Percentiles rank a stretch among this genome's conserved stretches.
Evolutionary conservation across 2,888 invertebrate species (phyloP).

Genomic region (Zaprionus bogoriensis): DNA sequence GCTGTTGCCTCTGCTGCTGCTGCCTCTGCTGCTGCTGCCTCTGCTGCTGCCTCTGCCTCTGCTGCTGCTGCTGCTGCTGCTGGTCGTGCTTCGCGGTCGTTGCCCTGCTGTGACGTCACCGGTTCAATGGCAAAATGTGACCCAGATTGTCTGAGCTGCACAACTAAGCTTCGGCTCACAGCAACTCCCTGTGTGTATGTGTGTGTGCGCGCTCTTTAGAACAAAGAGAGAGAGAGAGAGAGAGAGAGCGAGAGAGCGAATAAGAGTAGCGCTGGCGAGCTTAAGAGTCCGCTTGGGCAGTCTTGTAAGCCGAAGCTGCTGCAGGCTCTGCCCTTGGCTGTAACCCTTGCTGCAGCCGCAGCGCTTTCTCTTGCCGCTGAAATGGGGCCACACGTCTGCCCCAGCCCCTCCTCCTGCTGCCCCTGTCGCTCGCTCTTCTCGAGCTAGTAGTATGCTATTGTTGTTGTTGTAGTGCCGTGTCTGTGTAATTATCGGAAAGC

Average conservation of each 20-base stretch:
- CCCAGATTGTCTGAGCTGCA: conserved; percentile 83
- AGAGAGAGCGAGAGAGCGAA: conserved; percentile 11
- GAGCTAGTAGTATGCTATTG: conserved; percentile 41
- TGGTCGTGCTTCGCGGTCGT: conserved; percentile 80
- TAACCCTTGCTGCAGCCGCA: conserved; percentile 42
- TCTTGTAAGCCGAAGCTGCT: conserved; percentile 37
- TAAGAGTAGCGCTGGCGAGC: conserved; percentile 21
- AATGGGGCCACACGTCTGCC: conserved; percentile 65
- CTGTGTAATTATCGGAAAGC: conserved; percentile 68
- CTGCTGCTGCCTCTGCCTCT: conserved; percentile 77
- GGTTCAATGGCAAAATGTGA: conserved; percentile 84
- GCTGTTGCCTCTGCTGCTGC: conserved; percentile 50
- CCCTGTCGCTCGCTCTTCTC: background rate
- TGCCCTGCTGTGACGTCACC: conserved; percentile 83
- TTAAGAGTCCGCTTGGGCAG: conserved; percentile 34
- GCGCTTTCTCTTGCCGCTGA: conserved; percentile 23
- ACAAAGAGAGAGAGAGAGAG: conserved; percentile 47
- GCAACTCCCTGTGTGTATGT: conserved; percentile 38
- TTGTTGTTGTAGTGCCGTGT: conserved; percentile 52
- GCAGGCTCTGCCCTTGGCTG: conserved; percentile 58
- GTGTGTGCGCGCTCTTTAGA: conserved; percentile 54
- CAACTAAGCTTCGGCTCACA: conserved; percentile 68
- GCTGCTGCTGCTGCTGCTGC: conserved; percentile 49
- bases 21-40: conserved; percentile 47
- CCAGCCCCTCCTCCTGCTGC: conserved; percentile 20